Conservation (phyloP, 2,113 vertebrate genomes). For the Larimichthys polyactis region DNA sequence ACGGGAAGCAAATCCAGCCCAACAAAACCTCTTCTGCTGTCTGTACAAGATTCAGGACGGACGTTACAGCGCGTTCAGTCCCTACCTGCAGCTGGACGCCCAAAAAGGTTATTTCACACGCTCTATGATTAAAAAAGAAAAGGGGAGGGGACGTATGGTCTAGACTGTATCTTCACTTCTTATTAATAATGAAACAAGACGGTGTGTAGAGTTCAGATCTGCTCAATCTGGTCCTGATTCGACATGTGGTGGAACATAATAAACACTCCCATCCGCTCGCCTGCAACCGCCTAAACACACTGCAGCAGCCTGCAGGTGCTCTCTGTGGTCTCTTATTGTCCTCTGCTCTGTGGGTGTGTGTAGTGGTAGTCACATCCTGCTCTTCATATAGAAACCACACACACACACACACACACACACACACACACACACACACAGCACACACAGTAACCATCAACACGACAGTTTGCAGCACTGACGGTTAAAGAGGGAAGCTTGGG, state of each 20-base stretch:
- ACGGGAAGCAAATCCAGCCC: neutral
- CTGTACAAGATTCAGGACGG: conserved; percentile 63
- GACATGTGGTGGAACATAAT: conserved; percentile 62
- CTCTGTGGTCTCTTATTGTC: conserved; percentile 69
- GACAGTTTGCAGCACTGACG: conserved; percentile 16
- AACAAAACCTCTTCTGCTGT: conserved; percentile 75
- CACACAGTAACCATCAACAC: conserved; percentile 40
- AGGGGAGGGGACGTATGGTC: no score
- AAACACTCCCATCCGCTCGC: conserved; percentile 74
- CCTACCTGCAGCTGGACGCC: conserved; percentile 60
- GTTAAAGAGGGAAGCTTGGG: conserved; percentile 39
- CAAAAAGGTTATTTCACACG: conserved; percentile 25
- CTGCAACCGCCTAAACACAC: conserved; percentile 15
- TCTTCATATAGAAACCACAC: conserved; percentile 67
- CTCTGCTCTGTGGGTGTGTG: conserved; percentile 63
- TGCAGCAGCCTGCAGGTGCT: conserved; percentile 63
- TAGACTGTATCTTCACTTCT: neutral
- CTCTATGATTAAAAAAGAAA: neutral
- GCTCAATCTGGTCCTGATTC: conserved; percentile 28
- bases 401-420: conserved; percentile 28
- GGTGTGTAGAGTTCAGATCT: neutral
- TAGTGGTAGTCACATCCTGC: conserved; percentile 72
- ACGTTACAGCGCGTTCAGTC: conserved; percentile 74
- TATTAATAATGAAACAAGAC: neutral
- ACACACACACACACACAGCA: neutral